phyloP scores from a whole-genome alignment of 2,797 vertebrate species.

The Hafferia zeledoni region DNA sequence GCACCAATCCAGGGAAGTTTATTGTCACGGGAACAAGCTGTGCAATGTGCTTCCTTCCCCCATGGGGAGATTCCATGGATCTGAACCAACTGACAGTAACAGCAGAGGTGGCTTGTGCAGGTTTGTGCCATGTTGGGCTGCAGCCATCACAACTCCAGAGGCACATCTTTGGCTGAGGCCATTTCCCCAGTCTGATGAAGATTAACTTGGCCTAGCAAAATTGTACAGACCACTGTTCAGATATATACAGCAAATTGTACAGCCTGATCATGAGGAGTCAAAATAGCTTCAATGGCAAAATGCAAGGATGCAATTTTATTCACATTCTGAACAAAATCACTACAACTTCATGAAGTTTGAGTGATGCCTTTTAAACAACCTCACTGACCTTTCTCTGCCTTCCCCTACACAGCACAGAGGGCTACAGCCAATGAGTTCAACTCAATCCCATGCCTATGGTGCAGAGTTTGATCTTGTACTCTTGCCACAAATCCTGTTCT shows the following conservation, averaged over 20 bases:
- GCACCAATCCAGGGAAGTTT: background rate
- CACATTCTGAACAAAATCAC: background rate
- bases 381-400: background rate
- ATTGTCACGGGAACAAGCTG: background rate
- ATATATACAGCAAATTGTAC: background rate
- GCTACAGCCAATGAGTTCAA: background rate
- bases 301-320: background rate
- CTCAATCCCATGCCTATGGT: background rate
- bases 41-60: background rate
- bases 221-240: background rate
- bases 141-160: background rate
- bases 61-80: accelerated
- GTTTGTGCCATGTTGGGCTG: accelerated
- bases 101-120: background rate
- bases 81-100: background rate
- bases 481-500: background rate
- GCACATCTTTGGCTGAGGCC: background rate
- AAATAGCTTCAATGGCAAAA: background rate
- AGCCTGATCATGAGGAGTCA: background rate
- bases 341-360: background rate
- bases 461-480: background rate
- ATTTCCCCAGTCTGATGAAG: background rate
- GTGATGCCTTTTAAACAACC: background rate
- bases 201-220: background rate
- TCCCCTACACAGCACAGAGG: background rate